Base-by-base conservation (phyloP, 2,888 invertebrate genomes). In the Eledona agricola region DNA sequence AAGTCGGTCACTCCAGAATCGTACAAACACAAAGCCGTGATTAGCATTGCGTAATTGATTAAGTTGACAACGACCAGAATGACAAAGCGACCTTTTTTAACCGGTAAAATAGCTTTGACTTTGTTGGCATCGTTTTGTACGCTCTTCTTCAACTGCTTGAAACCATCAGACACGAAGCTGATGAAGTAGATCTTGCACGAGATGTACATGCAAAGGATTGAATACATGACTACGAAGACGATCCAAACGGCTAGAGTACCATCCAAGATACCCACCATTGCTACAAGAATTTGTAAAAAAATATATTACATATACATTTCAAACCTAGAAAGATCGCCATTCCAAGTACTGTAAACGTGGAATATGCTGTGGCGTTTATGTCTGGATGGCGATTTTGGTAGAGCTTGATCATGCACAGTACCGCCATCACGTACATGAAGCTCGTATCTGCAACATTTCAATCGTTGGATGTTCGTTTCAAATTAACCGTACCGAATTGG, bases 401-500 rank as follows among this genome's bases (percentile, higher is more conserved):
- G 61, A 94, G 81, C 77, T 92, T 91, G 46, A 94, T 81, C 84
- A 93, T 90, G 62, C 87, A 87, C 43, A 95, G 76, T 42, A 90
- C 89, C 0, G 92, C 87, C 70, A 93, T 92, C 62, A 93, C 87
- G 74, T 94, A 95, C 94, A 94, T 95, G 74, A 93, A 93, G 60
- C 93, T 90, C 0, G 93, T 93, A 72, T 94, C 93, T 93, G 13
- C 52, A 53, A 49, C 9, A 43, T 3, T 13, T 19, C 20, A 19
- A 5, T 5, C n/a, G 20, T 4, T 19, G n/a, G 11, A 37, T 20
- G n/a, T 9, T 9, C 37, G n/a, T n/a, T n/a, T n/a, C n/a, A n/a
- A n/a, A n/a, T n/a, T n/a, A n/a, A n/a, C n/a, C n/a, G n/a, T 72
- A 93, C 93, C 94, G 74, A 94, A 94, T 72, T 94, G 94, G 74